phyloP scores from a whole-genome alignment of 1,140 invertebrate genomes.

The Lanistes nyassanus region DNA sequence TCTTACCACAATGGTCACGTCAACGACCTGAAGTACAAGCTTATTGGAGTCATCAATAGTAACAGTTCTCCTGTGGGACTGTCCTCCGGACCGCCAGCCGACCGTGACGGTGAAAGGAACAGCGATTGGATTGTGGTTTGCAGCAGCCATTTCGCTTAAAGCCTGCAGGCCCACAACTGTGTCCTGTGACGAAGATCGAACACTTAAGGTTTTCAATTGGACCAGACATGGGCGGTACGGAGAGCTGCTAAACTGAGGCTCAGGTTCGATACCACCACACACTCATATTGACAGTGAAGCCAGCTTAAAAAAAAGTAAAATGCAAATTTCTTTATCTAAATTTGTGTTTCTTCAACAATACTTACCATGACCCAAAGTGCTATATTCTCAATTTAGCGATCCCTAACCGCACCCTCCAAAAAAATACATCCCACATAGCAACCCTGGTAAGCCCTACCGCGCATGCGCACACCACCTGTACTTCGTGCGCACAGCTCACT shows the following conservation, averaged over 20 bases:
- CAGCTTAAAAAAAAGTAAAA: constrained; percentile 35
- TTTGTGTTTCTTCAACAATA: no score
- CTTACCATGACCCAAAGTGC: no score
- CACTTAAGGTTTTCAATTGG: not conserved
- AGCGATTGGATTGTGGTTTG: constrained; percentile 8
- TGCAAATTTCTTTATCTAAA: no score
- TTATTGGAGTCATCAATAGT: constrained; percentile 28
- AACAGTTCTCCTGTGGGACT: constrained; percentile 8
- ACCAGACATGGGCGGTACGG: not conserved
- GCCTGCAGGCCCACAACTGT: constrained; percentile 35
- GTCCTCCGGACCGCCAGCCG: not conserved
- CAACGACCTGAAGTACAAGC: constrained; percentile 32
- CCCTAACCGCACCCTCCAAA: no score
- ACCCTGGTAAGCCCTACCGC: no score
- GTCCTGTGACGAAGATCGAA: constrained; percentile 40
- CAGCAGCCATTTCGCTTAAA: constrained; percentile 18
- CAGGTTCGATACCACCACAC: constrained; percentile 12
- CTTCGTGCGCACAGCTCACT: no score
- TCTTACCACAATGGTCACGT: constrained; percentile 40
- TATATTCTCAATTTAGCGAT: no score
- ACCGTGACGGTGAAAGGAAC: constrained; percentile 25
- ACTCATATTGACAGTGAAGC: constrained; percentile 23
- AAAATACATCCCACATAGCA: no score
- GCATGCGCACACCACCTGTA: no score
- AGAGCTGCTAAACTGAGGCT: not conserved